Evolutionary conservation across 64 coral and sea anemone genomes (phyloP), one percentile per base, ranked within the genome.

Genomic region (Stichodactyla helianthus): DNA sequence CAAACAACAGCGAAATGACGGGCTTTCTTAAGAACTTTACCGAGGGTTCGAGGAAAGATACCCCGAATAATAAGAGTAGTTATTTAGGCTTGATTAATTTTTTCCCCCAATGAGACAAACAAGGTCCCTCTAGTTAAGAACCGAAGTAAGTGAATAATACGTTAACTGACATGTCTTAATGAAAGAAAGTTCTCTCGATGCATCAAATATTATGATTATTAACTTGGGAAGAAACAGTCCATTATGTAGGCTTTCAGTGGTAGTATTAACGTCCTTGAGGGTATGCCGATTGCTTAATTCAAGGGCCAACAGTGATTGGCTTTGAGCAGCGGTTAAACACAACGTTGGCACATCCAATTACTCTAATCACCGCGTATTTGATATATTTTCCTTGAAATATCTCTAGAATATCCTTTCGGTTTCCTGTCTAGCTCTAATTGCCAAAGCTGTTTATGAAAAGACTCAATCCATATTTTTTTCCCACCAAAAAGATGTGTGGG

Each of bases 391-490:
- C 25, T 74, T 74, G 68, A 13, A 74, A 74, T 74, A 19, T 23
- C 78, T 52, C 50, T 19, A 81, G 78, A 81, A 81, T 54, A 81
- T 53, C 78, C 78, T 81, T 3, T 23, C 35, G 53, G 26, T 53
- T 52, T 54, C 50, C 78, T 81, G 16, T 81, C 7, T 0, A 52
- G 13, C 50, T 81, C 17, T 81, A 81, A 81, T 81, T 81, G 20
- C 50, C 27, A 81, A 54, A 23, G 9, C 83, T 84, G 83, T 61
- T 58, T 53, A 58, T 58, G 25, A 59, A 58, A 84, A 31, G 54
- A 63, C 55, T 63, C 27, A 16, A 58, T 25, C 83, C 44, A 55
- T 25, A 84, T 18, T 25, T 84, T 84, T 63, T 84, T 63, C 83
- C 83, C 54, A 63, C 54, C 83, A 18, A 84, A 82, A 16, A 84